Evolutionary conservation across 37 sponge, comb jelly and placozoan species (phyloP).

Genomic region (Cliona cf. orientalis): DNA sequence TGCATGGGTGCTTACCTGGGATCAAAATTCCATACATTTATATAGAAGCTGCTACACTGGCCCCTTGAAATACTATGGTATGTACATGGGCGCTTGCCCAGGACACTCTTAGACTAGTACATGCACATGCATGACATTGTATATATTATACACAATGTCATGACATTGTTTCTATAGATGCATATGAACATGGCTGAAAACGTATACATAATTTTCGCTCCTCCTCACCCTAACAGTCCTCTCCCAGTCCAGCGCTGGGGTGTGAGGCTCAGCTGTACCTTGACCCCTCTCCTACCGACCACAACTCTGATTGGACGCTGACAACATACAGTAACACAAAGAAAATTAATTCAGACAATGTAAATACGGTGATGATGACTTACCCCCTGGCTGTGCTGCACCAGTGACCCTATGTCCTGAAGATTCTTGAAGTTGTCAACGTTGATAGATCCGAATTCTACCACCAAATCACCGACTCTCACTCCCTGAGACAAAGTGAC

Average conservation of each 20-base stretch:
- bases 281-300: constrained; percentile 41
- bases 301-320: constrained; percentile 73
- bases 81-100: too few relatives aligned
- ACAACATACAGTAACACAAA: not conserved
- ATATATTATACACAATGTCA: too few relatives aligned
- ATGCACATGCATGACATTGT: too few relatives aligned
- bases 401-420: constrained; percentile 65
- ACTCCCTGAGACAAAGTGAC: constrained; percentile 50
- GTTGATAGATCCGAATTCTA: constrained; percentile 81
- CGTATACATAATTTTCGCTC: not conserved
- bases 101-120: too few relatives aligned
- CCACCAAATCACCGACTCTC: constrained; percentile 64
- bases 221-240: constrained; percentile 80
- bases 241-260: constrained; percentile 81
- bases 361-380: constrained; percentile 3
- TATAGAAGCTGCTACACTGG: too few relatives aligned
- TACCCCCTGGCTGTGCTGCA: constrained; percentile 82
- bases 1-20: too few relatives aligned
- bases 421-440: constrained; percentile 61
- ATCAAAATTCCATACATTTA: too few relatives aligned
- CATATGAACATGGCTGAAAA: not conserved
- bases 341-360: not conserved
- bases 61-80: too few relatives aligned
- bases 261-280: constrained; percentile 40
- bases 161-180: not conserved